Percentiles rank a stretch among this genome's conserved stretches.
These are phyloP conservation scores for Apistogramma diplotaenia DNA, from an alignment of 2,113 vertebrate species.

Conservation along the genomic window DNA sequence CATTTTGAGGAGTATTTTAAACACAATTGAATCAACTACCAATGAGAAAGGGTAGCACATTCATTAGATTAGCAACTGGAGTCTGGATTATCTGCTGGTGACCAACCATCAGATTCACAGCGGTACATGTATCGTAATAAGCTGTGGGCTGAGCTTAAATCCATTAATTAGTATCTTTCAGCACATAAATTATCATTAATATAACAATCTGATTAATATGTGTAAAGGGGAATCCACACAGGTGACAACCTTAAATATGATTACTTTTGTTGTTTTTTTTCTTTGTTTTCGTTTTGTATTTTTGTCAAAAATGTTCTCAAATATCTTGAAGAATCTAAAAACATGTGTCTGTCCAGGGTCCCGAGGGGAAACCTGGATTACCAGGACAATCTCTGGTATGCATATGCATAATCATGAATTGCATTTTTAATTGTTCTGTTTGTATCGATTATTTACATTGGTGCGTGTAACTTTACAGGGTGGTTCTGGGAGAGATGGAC, in stretches of 20 bases:
- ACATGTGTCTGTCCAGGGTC: constrained; percentile 66
- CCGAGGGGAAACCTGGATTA: constrained; percentile 77
- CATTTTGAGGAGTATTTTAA: no score
- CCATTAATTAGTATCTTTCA: background rate
- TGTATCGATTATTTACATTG: background rate
- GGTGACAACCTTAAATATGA: background rate
- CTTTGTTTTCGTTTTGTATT: background rate
- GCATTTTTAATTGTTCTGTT: background rate
- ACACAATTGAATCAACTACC: no score
- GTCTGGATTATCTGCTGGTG: no score
- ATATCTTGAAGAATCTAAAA: background rate
- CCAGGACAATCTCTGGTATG: constrained; percentile 70
- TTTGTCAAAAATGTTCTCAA: background rate
- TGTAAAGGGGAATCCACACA: background rate
- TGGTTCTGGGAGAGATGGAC: constrained; percentile 55
- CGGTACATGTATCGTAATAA: no score
- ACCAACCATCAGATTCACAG: no score
- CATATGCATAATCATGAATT: background rate
- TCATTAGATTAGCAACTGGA: no score
- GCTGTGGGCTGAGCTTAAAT: background rate
- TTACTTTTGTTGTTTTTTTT: background rate
- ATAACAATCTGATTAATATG: background rate
- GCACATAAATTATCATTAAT: background rate
- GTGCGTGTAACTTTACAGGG: constrained; percentile 50
- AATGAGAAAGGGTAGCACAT: no score